Evolutionary conservation across 2,113 vertebrate genomes (phyloP), one percentile per base, ranked within the genome.

Genomic region (Tautogolabrus adspersus): DNA sequence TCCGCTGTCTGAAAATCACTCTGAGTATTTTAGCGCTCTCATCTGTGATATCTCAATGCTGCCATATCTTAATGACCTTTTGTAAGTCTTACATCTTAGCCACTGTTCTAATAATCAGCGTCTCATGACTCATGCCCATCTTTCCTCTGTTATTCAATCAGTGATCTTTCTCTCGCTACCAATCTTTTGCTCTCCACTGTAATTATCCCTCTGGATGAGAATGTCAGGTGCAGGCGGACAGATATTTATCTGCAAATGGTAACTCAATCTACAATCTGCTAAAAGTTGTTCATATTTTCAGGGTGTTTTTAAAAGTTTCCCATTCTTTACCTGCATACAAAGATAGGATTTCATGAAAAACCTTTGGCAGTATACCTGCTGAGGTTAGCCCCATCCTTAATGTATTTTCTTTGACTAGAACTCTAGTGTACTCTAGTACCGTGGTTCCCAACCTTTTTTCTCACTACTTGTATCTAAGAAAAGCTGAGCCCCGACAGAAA

Each of bases 61-160:
- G 72, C 75, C 74, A 46, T 91, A 88, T 91, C 89, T 91, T 83
- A 86, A 91, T 70, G 86, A 91, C 90, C 90, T 92, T 90, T 89
- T 81, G 88, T 80, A 75, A 71, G 80, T 76, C 75, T 81, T 88
- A 84, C 90, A 91, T 90, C 88, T 90, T 82, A 72, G 91, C 85
- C 81, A 80, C 83, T 84, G 86, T 89, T 92, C 87, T 92, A 90
- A 87, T 89, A 84, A 88, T 86, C 85, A 84, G 83, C 83, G 64
- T 84, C 88, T 91, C 87, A 72, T 91, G 90, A 91, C 90, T 93
- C 91, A 90, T 90, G 70, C 69, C 67, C 84, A 72, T 90, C 88
- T 82, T 81, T 67, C 82, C 61, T 81, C 81, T 79, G 78, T 89
- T 87, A 88, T 90, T 90, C 90, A 87, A 85, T 89, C 90, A 88